Base-by-base conservation (phyloP, 2,113 vertebrate species). In the Centropus unirufus region DNA sequence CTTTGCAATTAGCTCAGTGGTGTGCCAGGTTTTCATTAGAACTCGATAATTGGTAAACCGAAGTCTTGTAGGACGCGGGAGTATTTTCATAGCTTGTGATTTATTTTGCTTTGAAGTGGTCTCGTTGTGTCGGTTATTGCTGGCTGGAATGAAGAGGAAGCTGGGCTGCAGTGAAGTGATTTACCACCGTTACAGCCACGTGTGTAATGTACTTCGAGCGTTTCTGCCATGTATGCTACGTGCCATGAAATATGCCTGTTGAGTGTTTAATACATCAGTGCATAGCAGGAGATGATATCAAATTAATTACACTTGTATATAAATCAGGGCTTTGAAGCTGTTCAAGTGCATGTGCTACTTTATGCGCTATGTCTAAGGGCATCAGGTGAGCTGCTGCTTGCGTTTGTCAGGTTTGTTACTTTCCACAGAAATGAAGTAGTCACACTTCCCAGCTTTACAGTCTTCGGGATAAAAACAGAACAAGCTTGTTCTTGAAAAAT, bases 291-390 rank as follows among this genome's bases (percentile, higher is more conserved):
- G 87, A 74, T 78, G 68, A 42, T 91, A 89, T 42, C 79, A 88
- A 78, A 91, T 90, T 92, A 94, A 94, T 92, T 88, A 30, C 47
- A 9, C 20, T 74, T 32, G 20, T 42, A 58, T 42, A 74, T 94
- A 83, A 88, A 90, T 95, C 82, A 62, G 0, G 1, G 24, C 26
- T 90, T 42, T 49, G 88, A 76, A 77, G 42, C 67, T 55, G 30
- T 42, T 77, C 19, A 55, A 70, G 67, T 69, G n/a, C 58, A 6
- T 12, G 10, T 68, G 57, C 29, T 83, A 24, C 68, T 89, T 83
- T 40, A 36, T 52, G 4, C 0, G 1, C 9, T 23, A 4, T 20
- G 67, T 78, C 8, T 19, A 20, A 44, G 44, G 26, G 15, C 44
- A 26, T 27, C 11, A 30, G 47, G 49, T 89, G 66, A 85, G 69